Evolutionary conservation across 2,797 vertebrate species (phyloP), one percentile per base, ranked within the genome.

Genomic region (Myripristis murdjan): DNA sequence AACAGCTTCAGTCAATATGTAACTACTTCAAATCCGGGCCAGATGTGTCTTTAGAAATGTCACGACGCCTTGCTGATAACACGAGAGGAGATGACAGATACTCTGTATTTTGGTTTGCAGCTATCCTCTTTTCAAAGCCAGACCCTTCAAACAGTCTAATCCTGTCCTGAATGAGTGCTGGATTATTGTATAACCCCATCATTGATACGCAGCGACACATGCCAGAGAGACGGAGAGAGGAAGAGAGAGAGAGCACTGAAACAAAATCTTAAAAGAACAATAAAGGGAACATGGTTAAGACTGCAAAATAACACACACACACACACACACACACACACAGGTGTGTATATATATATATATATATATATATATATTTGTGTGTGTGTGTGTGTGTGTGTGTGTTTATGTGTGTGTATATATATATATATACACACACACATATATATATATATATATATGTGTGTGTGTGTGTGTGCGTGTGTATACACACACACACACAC

Each of bases 21-120:
- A 82, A 80, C 81, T 76, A 75, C 87, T 87, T 86, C 72, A 87
- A 88, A 91, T 84, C 85, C 82, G 72, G 83, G 64, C 87, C 93
- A 91, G 89, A 91, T 92, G 88, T 87, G 87, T 78, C 87, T 89
- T 89, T 91, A 84, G 79, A 92, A 91, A 90, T 81, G 78, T 77
- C 79, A 77, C 77, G 55, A 58, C 65, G 84, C 64, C 71, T 64
- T 11, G 55, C 71, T 75, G 82, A 87, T 90, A 84, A 86, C 82
- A 86, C 53, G 73, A 81, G 77, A 81, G 47, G 79, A 84, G 88
- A 91, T 86, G 87, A 90, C 87, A 90, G 84, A 90, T 88, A 90
- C 87, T 91, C 77, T 76, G 80, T 81, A 80, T 87, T 91, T 88
- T 70, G 89, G 75, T 90, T 91, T 57, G 77, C 66, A 84, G 89